A percentile compares a stretch with the other conserved stretches of the same genome.
Conservation (phyloP, 2,113 vertebrate genomes). For the Cairina moschata region DNA sequence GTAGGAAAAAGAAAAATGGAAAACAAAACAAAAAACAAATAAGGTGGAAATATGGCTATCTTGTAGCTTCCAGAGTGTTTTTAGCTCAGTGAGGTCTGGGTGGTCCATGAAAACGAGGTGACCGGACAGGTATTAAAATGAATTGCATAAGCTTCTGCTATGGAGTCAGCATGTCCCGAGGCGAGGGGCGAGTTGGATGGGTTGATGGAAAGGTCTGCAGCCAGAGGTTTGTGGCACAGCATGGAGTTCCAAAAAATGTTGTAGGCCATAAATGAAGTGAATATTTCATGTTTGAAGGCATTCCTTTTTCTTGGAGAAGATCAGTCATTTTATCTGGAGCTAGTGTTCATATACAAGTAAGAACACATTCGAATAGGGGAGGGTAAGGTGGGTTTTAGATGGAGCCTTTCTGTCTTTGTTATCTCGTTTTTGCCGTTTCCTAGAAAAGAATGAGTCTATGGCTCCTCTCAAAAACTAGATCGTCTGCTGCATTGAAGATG, state of each 20-base stretch:
- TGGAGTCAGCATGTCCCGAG: neutral
- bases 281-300: conserved; percentile 14
- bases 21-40: neutral
- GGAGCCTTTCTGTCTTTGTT: neutral
- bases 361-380: fast-evolving
- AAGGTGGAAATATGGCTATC: neutral
- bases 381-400: neutral
- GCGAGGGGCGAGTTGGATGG: neutral
- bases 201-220: conserved; percentile 29
- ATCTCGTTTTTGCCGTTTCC: neutral
- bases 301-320: neutral
- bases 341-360: neutral
- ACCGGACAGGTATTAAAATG: neutral
- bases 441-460: neutral
- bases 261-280: neutral
- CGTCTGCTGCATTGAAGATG: neutral
- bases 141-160: neutral
- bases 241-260: conserved; percentile 5
- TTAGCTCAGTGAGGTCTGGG: neutral
- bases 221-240: conserved; percentile 1
- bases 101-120: neutral
- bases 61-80: neutral
- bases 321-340: neutral
- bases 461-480: neutral
- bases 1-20: neutral